phyloP scores from a whole-genome alignment of 2,797 vertebrate species.

The Philypnodon macrostomus region DNA sequence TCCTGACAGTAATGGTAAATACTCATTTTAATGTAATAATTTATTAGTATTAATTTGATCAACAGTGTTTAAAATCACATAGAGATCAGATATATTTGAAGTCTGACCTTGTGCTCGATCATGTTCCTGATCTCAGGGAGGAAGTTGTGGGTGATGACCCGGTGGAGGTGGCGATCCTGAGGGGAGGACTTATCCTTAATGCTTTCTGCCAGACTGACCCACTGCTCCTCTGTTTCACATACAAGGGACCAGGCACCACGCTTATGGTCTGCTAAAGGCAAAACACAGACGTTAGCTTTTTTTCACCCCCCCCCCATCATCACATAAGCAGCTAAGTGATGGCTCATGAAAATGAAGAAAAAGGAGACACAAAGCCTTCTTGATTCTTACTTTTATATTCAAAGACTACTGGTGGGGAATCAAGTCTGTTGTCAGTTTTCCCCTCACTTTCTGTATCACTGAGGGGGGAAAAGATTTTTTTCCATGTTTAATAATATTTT shows the following conservation, averaged over 20 bases:
- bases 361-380: not conserved
- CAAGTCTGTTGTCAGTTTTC: slow-evolving; percentile 55
- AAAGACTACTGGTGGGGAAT: slow-evolving; percentile 49
- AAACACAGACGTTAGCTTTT: too few species aligned
- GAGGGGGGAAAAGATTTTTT: slow-evolving; percentile 27
- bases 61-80: too few species aligned
- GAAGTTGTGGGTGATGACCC: slow-evolving; percentile 95
- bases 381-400: slow-evolving; percentile 14
- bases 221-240: slow-evolving; percentile 93
- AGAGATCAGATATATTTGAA: not conserved
- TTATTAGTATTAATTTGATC: too few species aligned
- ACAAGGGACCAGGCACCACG: slow-evolving; percentile 88
- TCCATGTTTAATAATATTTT: too few species aligned
- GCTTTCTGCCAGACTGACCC: slow-evolving; percentile 89
- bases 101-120: slow-evolving; percentile 93
- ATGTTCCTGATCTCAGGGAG: slow-evolving; percentile 97
- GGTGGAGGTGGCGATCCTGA: slow-evolving; percentile 92
- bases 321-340: too few species aligned
- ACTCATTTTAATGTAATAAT: too few species aligned
- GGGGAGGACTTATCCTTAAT: slow-evolving; percentile 90
- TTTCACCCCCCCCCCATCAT: not conserved
- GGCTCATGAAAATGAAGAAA: too few species aligned
- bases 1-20: too few species aligned
- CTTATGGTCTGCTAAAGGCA: slow-evolving; percentile 43
- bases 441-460: slow-evolving; percentile 70